phyloP scores from a whole-genome alignment of 2,113 vertebrate genomes.

The Muntiacus muntjak region DNA sequence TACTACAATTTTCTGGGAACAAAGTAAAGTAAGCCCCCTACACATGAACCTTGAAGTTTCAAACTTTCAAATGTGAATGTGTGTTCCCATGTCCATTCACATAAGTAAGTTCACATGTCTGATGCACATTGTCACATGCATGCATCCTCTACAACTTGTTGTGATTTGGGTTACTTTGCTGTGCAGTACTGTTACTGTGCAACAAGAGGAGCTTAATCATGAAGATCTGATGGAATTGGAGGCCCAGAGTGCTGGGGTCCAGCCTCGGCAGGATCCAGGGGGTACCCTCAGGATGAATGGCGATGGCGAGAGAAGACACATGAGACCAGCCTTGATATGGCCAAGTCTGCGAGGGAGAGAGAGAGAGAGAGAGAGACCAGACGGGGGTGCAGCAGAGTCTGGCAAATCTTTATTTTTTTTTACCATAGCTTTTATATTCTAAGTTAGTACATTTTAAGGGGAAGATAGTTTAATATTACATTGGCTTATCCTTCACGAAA shows the following conservation, averaged over 20 bases:
- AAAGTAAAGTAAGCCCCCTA: neutral
- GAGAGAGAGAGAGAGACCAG: too few relatives aligned
- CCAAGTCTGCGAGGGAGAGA: too few relatives aligned
- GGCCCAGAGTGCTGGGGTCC: neutral
- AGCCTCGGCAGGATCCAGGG: too few relatives aligned
- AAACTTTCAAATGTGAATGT: neutral
- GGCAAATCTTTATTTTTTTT: too few relatives aligned
- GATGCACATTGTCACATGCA: neutral
- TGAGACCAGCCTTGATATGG: too few relatives aligned
- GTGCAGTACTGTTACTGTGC: neutral
- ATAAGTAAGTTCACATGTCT: neutral
- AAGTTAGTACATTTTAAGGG: too few relatives aligned
- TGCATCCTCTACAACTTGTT: neutral
- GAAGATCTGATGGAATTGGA: neutral
- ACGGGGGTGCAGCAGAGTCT: too few relatives aligned
- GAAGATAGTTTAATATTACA: too few relatives aligned
- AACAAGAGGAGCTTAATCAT: neutral
- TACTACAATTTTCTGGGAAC: neutral
- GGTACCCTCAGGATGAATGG: too few relatives aligned
- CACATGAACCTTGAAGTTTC: neutral
- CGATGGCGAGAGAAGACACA: too few relatives aligned
- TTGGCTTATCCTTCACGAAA: too few relatives aligned
- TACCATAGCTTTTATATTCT: too few relatives aligned
- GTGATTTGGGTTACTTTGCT: neutral
- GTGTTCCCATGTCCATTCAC: neutral